phyloP scores from a whole-genome alignment of 2,888 invertebrate genomes.

The Apantesis nais region DNA sequence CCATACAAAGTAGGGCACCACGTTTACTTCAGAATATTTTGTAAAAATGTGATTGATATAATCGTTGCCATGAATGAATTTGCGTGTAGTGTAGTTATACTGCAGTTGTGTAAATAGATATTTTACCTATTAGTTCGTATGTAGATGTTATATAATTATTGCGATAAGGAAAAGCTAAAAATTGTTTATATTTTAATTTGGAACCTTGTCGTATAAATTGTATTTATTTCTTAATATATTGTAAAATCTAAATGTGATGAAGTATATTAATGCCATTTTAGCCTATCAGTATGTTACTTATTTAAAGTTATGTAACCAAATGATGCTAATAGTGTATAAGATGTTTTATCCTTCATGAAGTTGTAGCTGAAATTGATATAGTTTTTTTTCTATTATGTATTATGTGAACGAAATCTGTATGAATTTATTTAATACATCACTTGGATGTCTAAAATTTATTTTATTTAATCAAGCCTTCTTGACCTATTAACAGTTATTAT shows the following conservation, averaged over 20 bases:
- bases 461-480: constrained; percentile 32
- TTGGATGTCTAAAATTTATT: constrained; percentile 70
- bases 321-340: constrained; percentile 80
- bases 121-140: constrained; percentile 55
- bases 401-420: constrained; percentile 80
- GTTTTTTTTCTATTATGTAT: constrained; percentile 78
- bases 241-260: constrained; percentile 77
- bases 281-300: constrained; percentile 79
- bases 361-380: constrained; percentile 70
- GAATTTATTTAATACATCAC: constrained; percentile 81
- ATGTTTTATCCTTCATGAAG: constrained; percentile 77
- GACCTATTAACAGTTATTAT: neutral
- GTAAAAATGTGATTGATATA: constrained; percentile 51
- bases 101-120: constrained; percentile 63
- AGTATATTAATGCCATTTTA: constrained; percentile 83
- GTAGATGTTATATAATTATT: constrained; percentile 54
- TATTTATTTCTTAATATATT: constrained; percentile 72
- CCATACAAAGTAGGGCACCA: constrained; percentile 28
- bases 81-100: constrained; percentile 49
- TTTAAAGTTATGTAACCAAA: constrained; percentile 82
- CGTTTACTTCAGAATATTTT: constrained; percentile 32
- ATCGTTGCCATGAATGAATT: constrained; percentile 58
- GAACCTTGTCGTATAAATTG: constrained; percentile 40
- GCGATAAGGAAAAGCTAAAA: constrained; percentile 43
- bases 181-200: constrained; percentile 41